Base-by-base conservation (phyloP, 2,797 vertebrate species). In the Pristis pectinata region DNA sequence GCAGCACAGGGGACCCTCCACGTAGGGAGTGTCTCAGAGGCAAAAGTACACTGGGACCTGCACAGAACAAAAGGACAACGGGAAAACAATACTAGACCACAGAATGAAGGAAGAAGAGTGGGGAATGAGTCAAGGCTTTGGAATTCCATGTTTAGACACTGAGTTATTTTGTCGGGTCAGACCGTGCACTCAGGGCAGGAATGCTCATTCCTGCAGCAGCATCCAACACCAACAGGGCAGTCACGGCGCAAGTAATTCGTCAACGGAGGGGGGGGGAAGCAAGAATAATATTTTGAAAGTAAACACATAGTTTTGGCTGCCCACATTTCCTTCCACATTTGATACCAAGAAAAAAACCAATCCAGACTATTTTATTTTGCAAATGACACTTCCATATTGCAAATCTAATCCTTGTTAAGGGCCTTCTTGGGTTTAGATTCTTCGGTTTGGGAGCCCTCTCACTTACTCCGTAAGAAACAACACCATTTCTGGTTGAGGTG, bases 311-410 rank as follows among this genome's bases (percentile, higher is more conserved):
- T 87, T 87, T 87, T 87, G 83, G 83, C 87, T 87, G 24, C 53
- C 83, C 83, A 87, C 83, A 87, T 59, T 87, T 87, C 83, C 83
- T 87, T 87, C 83, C 83, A n/a, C 53, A 87, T 59, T 87, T 87
- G 17, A 27, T 87, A 61, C 11, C 56, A 59, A 77, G 87, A 87
- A 17, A 85, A 49, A 49, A 80, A 80, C 80, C 41, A 85, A 15
- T 15, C 59, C 83, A 87, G 53, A 87, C 11, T 13, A 56, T n/a
- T 87, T 87, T 59, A 61, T 87, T 87, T 87, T 87, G 27, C 10
- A 87, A 87, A 56, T 34, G 53, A 87, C 5, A 53, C 15, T 87
- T 87, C 56, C 27, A 61, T 53, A 87, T n/a, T 59, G 13, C 30
- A 87, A 87, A 87, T 53, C 83, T 61, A 83, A 87, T 6, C 87